Evolutionary conservation across 2,888 invertebrate genomes (phyloP).

Genomic region (Dasypolia templi): DNA sequence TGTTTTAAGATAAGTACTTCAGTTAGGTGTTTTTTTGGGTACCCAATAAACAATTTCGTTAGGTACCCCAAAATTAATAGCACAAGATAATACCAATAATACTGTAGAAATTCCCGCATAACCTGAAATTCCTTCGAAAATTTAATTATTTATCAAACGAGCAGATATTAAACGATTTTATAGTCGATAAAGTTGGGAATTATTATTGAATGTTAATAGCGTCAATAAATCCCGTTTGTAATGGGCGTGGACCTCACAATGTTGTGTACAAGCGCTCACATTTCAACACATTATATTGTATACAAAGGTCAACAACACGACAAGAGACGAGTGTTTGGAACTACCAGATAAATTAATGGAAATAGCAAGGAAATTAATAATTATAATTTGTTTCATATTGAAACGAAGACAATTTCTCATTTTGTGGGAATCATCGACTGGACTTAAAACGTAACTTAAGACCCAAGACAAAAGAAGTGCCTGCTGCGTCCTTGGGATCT

Average conservation of each 20-base stretch:
- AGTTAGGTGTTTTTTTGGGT: too few relatives aligned
- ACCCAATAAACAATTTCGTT: slow-evolving; percentile 13
- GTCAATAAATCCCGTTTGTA: slow-evolving; percentile 82
- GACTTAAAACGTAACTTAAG: not conserved
- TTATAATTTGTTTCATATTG: not conserved
- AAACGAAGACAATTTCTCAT: not conserved
- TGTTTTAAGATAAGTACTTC: too few relatives aligned
- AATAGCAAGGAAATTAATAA: not conserved
- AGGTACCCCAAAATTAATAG: slow-evolving; percentile 61
- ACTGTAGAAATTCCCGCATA: slow-evolving; percentile 51
- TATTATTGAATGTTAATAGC: slow-evolving; percentile 88
- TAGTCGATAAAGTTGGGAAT: slow-evolving; percentile 85
- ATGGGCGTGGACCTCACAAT: slow-evolving; percentile 78
- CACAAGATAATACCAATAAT: slow-evolving; percentile 54
- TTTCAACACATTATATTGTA: slow-evolving; percentile 13
- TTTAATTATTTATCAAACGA: slow-evolving; percentile 86
- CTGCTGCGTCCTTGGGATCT: not conserved
- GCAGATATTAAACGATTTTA: slow-evolving; percentile 86
- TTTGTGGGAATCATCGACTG: not conserved
- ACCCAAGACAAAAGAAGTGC: too few relatives aligned
- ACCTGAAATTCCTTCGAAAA: slow-evolving; percentile 73
- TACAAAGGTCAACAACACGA: too few relatives aligned
- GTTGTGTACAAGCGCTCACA: slow-evolving; percentile 65
- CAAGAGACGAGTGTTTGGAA: not conserved
- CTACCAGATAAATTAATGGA: not conserved